Evolutionary conservation across 1,140 invertebrate genomes (phyloP).

Genomic region (Philopotamus ludificatus): DNA sequence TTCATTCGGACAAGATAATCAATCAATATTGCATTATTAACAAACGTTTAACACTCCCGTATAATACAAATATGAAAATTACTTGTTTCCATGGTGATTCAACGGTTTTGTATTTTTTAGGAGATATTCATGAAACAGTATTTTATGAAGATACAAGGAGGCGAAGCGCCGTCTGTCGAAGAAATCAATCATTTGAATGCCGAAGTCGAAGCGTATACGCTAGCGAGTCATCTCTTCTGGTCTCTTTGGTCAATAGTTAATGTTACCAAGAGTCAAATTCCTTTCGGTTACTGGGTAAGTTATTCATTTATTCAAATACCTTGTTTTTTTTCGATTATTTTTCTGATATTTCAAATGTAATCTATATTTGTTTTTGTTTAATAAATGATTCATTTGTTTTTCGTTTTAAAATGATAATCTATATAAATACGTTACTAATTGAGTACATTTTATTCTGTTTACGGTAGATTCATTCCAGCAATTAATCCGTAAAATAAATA

Average conservation of each 20-base stretch:
- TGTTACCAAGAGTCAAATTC: conserved; percentile 81
- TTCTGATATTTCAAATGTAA: too few relatives aligned
- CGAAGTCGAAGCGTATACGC: conserved; percentile 79
- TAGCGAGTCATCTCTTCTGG: conserved; percentile 94
- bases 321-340: too few relatives aligned
- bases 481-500: too few relatives aligned
- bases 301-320: too few relatives aligned
- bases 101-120: conserved; percentile 46
- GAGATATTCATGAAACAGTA: conserved; percentile 63
- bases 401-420: conserved; percentile 6
- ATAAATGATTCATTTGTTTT: conserved; percentile 10
- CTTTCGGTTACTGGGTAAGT: conserved; percentile 93
- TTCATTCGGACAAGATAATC: too few relatives aligned
- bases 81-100: not conserved
- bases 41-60: too few relatives aligned
- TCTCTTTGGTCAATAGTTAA: conserved; percentile 88
- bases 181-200: conserved; percentile 63
- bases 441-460: too few relatives aligned
- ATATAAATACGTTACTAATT: too few relatives aligned
- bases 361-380: conserved; percentile 6
- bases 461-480: too few relatives aligned
- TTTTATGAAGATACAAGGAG: conserved; percentile 50
- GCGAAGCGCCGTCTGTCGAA: conserved; percentile 46
- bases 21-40: too few relatives aligned
- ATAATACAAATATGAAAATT: too few relatives aligned